Evolutionary conservation across 2,797 vertebrate genomes (phyloP), one percentile per base, ranked within the genome.

Genomic region (Pteronotus mesoamericanus): DNA sequence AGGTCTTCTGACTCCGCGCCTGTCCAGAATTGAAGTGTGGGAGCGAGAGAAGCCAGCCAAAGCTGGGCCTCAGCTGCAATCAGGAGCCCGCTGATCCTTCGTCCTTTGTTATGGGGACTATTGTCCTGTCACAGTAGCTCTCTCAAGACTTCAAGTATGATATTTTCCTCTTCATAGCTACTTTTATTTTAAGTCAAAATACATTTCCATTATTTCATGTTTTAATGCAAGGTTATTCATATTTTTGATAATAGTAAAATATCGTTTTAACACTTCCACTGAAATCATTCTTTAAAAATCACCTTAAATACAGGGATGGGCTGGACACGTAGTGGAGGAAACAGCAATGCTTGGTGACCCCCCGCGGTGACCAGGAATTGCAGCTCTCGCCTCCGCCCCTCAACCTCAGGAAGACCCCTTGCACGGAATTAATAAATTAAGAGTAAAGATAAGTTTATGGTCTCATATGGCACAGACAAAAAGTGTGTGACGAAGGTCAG

Each of bases 111-210:
- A 53, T 7, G 83, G 26, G 12, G 95, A 48, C 24, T 57, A 39
- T 34, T 86, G 2, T 82, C 79, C 69, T 86, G 51, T 26, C 66
- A 82, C 21, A 39, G 19, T 69, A 37, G 7, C 42, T 91, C 7
- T 92, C 32, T 78, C 15, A 64, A 57, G 18, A 51, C 18, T 78
- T 85, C 59, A 72, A 87, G 59, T 37, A 61, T 34, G 78, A 55
- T 26, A 53, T 29, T 87, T 68, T 72, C 9, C 39, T 9, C 37
- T n/a, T 75, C 48, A 26, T 26, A 59, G 44, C 46, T 94, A 15
- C 74, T 92, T 85, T 93, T 21, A 44, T 51, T 94, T 71, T 88
- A 53, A 79, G 92, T 66, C 39, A 88, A 95, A 95, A 51, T 72
- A 48, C 1, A 72, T 46, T 66, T 37, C 51, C 34, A 21, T 39